Conservation (phyloP, 2,888 invertebrate species). For the Dermolepida albohirtum region DNA sequence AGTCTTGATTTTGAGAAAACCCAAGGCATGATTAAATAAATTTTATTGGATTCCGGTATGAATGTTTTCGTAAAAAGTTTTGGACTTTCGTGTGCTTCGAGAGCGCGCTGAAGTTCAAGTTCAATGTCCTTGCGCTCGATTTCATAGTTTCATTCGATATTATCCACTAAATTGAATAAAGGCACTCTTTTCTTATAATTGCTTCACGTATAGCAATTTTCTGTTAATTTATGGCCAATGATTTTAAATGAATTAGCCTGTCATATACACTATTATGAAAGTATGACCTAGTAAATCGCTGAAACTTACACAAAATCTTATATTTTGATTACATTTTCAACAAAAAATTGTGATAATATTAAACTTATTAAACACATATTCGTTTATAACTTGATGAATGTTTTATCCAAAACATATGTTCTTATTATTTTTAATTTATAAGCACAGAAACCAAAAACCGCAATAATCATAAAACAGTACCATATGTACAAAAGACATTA, state of each 20-base stretch:
- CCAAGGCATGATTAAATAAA: background rate
- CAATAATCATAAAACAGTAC: no score
- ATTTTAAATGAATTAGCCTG: background rate
- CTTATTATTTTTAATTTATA: no score
- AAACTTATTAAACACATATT: no score
- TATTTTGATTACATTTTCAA: no score
- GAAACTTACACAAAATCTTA: no score
- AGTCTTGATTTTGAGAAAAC: background rate
- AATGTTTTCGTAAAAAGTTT: slow-evolving; percentile 27
- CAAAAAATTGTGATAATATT: no score
- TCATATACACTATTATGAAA: background rate
- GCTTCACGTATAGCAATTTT: background rate
- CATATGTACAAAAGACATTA: no score
- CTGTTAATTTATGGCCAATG: background rate
- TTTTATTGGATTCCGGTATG: background rate
- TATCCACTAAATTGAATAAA: slow-evolving; percentile 18
- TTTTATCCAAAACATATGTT: no score
- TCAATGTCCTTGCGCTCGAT: slow-evolving; percentile 50
- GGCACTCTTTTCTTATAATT: background rate
- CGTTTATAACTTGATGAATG: no score
- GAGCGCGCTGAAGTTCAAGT: slow-evolving; percentile 50
- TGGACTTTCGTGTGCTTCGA: slow-evolving; percentile 18
- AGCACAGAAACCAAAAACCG: no score
- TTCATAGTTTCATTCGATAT: slow-evolving; percentile 31
- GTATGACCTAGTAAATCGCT: background rate